A percentile compares a stretch with the other conserved stretches of the same genome.
These are phyloP conservation scores for Cancer borealis DNA, from an alignment of 2,888 invertebrate genomes.

Conservation along the genomic window DNA sequence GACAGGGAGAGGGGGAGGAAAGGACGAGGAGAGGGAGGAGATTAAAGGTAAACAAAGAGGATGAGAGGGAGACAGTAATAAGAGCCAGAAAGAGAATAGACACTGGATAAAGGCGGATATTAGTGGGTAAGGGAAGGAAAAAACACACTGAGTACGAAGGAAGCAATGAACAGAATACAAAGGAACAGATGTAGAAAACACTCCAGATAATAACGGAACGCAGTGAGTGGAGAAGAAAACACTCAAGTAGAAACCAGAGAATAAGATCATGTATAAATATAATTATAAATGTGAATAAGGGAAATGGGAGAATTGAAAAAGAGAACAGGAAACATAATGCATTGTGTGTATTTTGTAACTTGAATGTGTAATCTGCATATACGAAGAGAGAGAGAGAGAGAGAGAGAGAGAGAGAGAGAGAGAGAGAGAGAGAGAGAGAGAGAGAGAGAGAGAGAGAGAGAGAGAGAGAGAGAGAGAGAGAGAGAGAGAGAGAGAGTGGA, in stretches of 20 bases:
- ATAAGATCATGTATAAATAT: background rate
- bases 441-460: conserved; percentile 32
- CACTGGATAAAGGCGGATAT: background rate
- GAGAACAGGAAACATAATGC: background rate
- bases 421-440: conserved; percentile 39
- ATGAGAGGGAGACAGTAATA: conserved; percentile 38
- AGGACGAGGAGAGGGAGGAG: background rate
- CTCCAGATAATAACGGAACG: no score
- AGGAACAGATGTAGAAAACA: background rate
- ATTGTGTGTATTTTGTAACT: background rate
- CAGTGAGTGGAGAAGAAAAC: no score
- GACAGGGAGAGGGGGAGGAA: background rate
- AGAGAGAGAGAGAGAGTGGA: background rate
- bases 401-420: conserved; percentile 22
- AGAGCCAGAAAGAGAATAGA: background rate
- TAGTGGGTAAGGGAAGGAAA: background rate
- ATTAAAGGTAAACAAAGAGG: conserved; percentile 22
- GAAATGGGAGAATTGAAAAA: background rate
- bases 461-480: conserved; percentile 32
- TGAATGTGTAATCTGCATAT: background rate
- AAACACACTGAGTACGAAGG: background rate
- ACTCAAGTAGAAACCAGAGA: background rate
- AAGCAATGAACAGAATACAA: background rate
- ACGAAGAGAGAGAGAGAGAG: background rate
- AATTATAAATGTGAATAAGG: background rate